Evolutionary conservation across 64 coral and sea anemone genomes (phyloP), one percentile per base, ranked within the genome.

Genomic region (Montipora cactus): DNA sequence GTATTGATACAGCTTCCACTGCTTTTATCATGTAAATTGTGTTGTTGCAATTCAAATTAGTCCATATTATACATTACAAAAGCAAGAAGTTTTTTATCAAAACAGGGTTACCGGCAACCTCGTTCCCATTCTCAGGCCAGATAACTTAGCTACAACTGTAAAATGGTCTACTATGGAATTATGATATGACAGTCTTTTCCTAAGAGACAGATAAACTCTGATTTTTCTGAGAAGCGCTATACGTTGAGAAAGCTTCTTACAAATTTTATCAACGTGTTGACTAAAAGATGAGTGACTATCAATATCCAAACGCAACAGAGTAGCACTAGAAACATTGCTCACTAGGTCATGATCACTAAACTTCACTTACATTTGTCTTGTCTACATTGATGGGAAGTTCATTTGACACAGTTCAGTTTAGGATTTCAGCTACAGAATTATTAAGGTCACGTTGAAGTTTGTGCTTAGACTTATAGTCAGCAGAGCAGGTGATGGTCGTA

Each of bases 241-340:
- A 86, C 82, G 82, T 67, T 86, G 57, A 86, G 82, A 86, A 66
- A 86, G 82, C 61, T 86, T 86, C 61, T 86, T 86, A 67, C 82
- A 86, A 46, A 86, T 67, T 44, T 62, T 86, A 64, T 86, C 82
- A 21, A 67, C 66, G 64, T 86, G 82, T 64, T 67, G 53, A 59
- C 66, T 86, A 66, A 86, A 86, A 44, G 49, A 86, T 86, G 64
- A 57, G 53, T 6, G 53, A 86, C 82, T 86, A 86, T 86, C 58
- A 64, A 86, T 86, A 66, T 86, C 82, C 52, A 86, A 86, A 28
- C 82, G 53, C 66, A 86, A 86, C 44, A 86, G 61, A 66, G 82
- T 86, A 64, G 82, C 82, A 66, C 82, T 86, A 61, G 19, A 66
- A 66, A 66, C 66, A 86, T 86, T 86, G 5, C 66, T 86, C 66